These are phyloP conservation scores for Apteryx mantelli DNA, from an alignment of 2,113 vertebrate genomes.

Conservation along the genomic window DNA sequence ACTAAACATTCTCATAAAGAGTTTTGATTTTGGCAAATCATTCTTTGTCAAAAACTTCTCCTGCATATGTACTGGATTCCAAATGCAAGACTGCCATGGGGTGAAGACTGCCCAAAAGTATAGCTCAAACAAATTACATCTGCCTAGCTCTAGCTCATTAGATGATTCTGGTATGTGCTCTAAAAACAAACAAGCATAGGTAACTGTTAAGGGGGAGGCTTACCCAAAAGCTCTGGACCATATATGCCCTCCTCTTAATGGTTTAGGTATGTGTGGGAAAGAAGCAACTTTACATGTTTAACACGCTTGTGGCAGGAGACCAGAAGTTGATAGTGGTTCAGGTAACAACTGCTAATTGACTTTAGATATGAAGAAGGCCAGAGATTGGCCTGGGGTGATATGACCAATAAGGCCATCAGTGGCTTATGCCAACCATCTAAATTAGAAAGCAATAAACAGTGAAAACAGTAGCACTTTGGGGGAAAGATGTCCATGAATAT, in stretches of 20 bases:
- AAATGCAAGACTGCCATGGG: no score
- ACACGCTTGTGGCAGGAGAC: background rate
- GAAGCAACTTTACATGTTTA: background rate
- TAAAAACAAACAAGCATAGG: background rate
- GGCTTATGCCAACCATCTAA: background rate
- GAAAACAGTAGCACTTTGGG: background rate
- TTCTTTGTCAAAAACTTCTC: no score
- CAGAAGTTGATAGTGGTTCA: background rate
- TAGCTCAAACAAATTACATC: background rate
- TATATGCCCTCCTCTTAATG: background rate
- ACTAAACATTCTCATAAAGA: no score
- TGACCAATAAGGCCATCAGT: background rate
- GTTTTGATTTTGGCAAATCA: no score
- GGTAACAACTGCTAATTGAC: background rate
- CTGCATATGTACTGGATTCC: no score
- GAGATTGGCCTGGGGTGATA: background rate
- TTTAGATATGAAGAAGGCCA: background rate
- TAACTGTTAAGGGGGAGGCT: background rate
- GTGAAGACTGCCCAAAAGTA: background rate
- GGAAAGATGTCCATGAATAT: background rate
- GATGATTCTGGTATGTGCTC: background rate
- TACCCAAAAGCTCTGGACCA: background rate
- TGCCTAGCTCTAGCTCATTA: background rate
- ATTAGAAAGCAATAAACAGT: background rate
- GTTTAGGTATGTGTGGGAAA: background rate